Conservation (phyloP, 2,888 invertebrate genomes). For the Rhamnusium bicolor region DNA sequence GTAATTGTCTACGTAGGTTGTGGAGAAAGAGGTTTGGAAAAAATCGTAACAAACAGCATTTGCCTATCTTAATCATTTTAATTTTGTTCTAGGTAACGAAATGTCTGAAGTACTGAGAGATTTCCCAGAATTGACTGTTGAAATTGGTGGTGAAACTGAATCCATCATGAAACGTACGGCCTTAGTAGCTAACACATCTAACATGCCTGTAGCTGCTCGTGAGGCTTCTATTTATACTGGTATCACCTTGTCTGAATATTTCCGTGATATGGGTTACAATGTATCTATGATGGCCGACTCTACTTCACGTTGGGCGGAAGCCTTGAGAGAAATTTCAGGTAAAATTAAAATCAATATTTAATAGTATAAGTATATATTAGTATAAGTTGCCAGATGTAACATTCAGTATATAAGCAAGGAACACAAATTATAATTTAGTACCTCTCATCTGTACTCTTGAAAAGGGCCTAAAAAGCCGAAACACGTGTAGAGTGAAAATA, state of each 20-base stretch:
- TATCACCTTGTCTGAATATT: slow-evolving; percentile 99
- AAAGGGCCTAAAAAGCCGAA: too few species aligned
- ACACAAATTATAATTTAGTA: too few species aligned
- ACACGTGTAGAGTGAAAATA: too few species aligned
- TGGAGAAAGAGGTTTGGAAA: slow-evolving; percentile 88
- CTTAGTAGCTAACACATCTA: slow-evolving; percentile 99
- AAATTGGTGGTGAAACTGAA: slow-evolving; percentile 96
- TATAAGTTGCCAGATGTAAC: too few species aligned
- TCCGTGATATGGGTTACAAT: slow-evolving; percentile 99
- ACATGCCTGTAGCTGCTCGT: slow-evolving; percentile 99
- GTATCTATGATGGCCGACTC: slow-evolving; percentile 99
- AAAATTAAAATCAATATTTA: too few species aligned
- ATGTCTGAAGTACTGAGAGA: slow-evolving; percentile 99
- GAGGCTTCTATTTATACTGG: slow-evolving; percentile 99
- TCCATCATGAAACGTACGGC: slow-evolving; percentile 99
- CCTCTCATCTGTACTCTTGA: too few species aligned
- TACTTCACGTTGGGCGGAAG: slow-evolving; percentile 99
- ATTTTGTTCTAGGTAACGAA: slow-evolving; percentile 82
- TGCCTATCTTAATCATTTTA: neutral
- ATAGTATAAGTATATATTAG: too few species aligned
- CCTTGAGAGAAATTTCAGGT: slow-evolving; percentile 96
- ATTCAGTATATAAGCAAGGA: too few species aligned
- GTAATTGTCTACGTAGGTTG: slow-evolving; percentile 99
- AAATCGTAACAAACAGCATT: neutral
- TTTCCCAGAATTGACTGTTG: slow-evolving; percentile 98